Evolutionary conservation across 2,113 vertebrate genomes (phyloP), one percentile per base, ranked within the genome.

Genomic region (Lycocorax pyrrhopterus): DNA sequence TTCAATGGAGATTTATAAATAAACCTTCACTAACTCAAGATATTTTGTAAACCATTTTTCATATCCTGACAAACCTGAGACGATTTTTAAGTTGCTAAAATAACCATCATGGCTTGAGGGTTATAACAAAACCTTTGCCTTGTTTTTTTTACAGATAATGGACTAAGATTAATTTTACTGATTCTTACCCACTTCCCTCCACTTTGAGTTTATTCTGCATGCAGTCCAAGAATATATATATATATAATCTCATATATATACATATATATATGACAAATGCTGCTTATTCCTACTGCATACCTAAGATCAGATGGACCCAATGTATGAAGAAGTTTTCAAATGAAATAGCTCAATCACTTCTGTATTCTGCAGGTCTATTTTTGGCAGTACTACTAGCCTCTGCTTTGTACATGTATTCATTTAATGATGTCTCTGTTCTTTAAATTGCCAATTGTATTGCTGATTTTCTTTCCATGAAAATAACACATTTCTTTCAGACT

Each of bases 321-420:
- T 66, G 18, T 39, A 64, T 72, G 52, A 84, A 89, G 37, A 73
- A 30, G 17, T 47, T 93, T 94, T 93, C 37, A 79, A 89, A 89
- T 84, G 17, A 87, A 93, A 89, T 58, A 59, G 18, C 55, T 87
- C 94, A 94, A 87, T 89, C 37, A 69, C 13, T 64, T 89, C 84
- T 21, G 52, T 79, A 71, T 74, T 85, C 77, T 89, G 10, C 47
- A 94, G 88, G 63, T 96, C 76, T 96, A 33, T 83, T 97, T 96
- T 84, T 91, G 85, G 25, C 71, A 94, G 63, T 35, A 68, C 41
- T n/a, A 27, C 53, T 59, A 89, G 69, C 69, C 33, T 89, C 74
- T 95, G 53, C 20, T 78, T 93, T 90, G 87, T 68, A 95, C 84
- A 33, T 68, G 56, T 52, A 94, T 93, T 96, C 92, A 95, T 92